Evolutionary conservation across 2,113 vertebrate genomes (phyloP).

Genomic region (Rafetus swinhoei): DNA sequence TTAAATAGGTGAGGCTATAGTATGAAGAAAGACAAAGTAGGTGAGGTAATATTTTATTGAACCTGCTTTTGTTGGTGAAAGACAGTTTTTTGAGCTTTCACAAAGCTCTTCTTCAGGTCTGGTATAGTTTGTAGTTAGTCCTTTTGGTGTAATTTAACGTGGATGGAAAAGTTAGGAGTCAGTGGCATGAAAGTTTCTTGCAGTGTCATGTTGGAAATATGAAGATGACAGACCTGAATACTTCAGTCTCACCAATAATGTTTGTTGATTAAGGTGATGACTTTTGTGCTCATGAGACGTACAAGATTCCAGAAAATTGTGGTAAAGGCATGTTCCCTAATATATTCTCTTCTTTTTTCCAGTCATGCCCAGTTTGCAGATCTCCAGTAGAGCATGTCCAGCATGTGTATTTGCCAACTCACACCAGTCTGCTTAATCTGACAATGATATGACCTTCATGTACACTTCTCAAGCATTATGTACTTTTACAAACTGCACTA

Average conservation of each 20-base stretch:
- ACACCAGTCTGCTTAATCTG: conserved; percentile 95
- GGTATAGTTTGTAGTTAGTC: not conserved
- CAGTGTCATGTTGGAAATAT: not conserved
- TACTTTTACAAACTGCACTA: conserved; percentile 69
- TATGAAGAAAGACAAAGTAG: not conserved
- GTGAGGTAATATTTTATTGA: not conserved
- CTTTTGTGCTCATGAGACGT: not conserved
- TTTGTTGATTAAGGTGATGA: not conserved
- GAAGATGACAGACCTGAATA: not conserved
- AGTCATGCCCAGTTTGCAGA: conserved; percentile 95
- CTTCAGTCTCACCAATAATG: rapidly evolving
- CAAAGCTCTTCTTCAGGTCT: not conserved
- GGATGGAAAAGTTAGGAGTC: not conserved
- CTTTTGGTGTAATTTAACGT: not conserved
- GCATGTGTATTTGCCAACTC: conserved; percentile 96
- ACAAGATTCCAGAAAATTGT: not conserved
- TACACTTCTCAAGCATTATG: conserved; percentile 35
- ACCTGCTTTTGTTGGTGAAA: not conserved
- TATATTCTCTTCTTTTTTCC: conserved; percentile 51
- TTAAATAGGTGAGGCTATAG: not conserved
- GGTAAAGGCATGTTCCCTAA: not conserved
- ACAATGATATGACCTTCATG: conserved; percentile 78
- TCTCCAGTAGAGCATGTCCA: conserved; percentile 93
- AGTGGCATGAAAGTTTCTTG: not conserved
- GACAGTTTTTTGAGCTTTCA: not conserved